Percentiles rank a stretch among this genome's conserved stretches.
Evolutionary conservation across 2,797 vertebrate genomes (phyloP).

Genomic region (Sciaenops ocellatus): DNA sequence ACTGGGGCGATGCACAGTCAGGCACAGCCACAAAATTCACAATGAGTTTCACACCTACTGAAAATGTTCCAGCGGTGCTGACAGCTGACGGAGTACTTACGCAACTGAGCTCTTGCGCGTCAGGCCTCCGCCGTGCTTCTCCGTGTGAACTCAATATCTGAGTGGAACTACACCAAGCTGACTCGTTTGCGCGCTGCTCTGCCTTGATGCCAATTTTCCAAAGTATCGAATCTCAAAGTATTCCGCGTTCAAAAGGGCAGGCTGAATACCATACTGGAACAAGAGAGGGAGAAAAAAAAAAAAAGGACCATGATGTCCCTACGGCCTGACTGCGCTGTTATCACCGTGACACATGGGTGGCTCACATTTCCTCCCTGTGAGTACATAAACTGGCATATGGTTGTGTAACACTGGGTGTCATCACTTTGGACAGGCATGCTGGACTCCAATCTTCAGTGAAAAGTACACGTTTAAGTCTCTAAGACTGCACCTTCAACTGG

Average conservation of each 20-base stretch:
- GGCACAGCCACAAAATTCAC: conserved; percentile 43
- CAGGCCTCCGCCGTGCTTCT: conserved; percentile 45
- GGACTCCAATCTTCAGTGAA: conserved; percentile 17
- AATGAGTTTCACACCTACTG: conserved; percentile 61
- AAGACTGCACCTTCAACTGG: background rate
- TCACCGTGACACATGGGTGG: conserved; percentile 42
- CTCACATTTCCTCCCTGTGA: conserved; percentile 51
- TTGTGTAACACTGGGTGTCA: conserved; percentile 16
- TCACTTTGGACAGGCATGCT: background rate
- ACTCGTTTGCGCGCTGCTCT: conserved; percentile 42
- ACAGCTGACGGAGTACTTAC: conserved; percentile 65
- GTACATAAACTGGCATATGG: conserved; percentile 9
- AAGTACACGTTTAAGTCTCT: background rate
- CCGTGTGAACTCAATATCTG: conserved; percentile 44
- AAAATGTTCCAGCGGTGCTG: conserved; percentile 69
- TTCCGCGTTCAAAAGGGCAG: conserved; percentile 37
- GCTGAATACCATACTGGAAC: conserved; percentile 42
- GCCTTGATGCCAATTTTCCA: conserved; percentile 61
- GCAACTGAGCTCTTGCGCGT: conserved; percentile 61
- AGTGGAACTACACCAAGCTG: conserved; percentile 31
- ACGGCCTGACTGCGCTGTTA: conserved; percentile 20
- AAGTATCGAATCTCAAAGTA: conserved; percentile 63
- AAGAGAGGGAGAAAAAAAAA: conserved; percentile 32
- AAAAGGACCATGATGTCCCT: conserved; percentile 22
- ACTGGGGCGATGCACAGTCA: conserved; percentile 33